Percentiles rank a stretch among this genome's conserved stretches.
Evolutionary conservation across 2,113 vertebrate genomes (phyloP).

Genomic region (Apistogramma diplotaenia): DNA sequence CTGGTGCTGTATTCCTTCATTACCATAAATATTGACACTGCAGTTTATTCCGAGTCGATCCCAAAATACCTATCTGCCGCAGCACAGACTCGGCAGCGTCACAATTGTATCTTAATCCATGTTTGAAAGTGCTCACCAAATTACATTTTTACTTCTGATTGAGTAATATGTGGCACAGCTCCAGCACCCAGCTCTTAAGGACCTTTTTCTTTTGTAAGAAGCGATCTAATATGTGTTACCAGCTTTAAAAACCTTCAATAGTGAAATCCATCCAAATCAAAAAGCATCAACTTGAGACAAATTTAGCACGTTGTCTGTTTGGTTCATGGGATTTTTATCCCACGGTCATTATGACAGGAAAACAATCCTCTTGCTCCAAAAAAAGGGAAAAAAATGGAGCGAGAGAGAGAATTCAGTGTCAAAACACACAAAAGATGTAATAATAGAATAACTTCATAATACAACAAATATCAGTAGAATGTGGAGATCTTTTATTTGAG

Average conservation of each 20-base stretch:
- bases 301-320: not conserved
- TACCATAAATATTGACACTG: constrained; percentile 5
- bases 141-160: not conserved
- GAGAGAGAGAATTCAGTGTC: not conserved
- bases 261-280: not conserved
- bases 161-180: not conserved
- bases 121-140: not conserved
- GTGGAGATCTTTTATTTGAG: not conserved
- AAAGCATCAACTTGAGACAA: not conserved
- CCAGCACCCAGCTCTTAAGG: not conserved
- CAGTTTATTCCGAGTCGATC: not conserved
- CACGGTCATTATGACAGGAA: not conserved
- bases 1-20: not conserved
- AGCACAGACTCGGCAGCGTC: not conserved
- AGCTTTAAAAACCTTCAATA: not conserved
- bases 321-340: not conserved
- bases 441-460: not conserved
- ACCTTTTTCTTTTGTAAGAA: not conserved
- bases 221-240: not conserved
- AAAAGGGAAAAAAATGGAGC: not conserved
- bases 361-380: not conserved
- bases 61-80: not conserved
- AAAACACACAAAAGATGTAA: not conserved
- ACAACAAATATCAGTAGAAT: not conserved
- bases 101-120: not conserved